These are phyloP conservation scores for Temnopleurus reevesii DNA, from an alignment of 53 echinoderm and acorn worm species.

Conservation along the genomic window DNA sequence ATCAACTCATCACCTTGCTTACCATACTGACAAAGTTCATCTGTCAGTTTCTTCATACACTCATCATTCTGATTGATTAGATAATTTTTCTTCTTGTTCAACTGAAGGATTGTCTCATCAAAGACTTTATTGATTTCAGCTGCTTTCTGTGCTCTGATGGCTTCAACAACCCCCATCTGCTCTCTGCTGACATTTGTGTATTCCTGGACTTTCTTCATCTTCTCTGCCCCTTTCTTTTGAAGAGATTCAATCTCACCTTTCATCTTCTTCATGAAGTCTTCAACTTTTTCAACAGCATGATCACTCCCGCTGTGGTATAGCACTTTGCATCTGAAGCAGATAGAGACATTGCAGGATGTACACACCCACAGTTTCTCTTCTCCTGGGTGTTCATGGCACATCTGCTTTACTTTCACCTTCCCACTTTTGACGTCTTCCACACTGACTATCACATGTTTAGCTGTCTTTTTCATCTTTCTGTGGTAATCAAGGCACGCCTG, in stretches of 20 bases:
- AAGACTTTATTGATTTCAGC: neutral
- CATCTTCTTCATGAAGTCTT: neutral
- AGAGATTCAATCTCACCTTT: neutral
- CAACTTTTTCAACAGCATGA: neutral
- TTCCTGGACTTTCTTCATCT: neutral
- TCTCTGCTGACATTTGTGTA: neutral
- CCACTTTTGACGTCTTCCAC: neutral
- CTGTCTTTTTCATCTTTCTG: neutral
- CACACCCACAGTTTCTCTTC: constrained; percentile 3
- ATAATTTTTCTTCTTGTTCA: neutral
- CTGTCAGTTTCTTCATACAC: neutral
- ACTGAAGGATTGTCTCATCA: neutral
- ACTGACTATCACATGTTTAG: neutral
- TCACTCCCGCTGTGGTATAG: neutral
- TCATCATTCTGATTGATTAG: neutral
- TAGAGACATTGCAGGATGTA: neutral
- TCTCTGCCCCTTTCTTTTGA: neutral
- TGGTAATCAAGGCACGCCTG: neutral
- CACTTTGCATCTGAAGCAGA: constrained; percentile 23
- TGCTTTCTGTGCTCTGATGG: neutral
- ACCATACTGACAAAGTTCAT: neutral
- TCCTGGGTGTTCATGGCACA: neutral
- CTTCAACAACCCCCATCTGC: neutral
- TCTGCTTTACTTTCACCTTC: constrained; percentile 17
- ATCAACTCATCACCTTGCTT: neutral